Evolutionary conservation across 1,140 invertebrate species (phyloP).

Genomic region (Drosophila nebulosa): DNA sequence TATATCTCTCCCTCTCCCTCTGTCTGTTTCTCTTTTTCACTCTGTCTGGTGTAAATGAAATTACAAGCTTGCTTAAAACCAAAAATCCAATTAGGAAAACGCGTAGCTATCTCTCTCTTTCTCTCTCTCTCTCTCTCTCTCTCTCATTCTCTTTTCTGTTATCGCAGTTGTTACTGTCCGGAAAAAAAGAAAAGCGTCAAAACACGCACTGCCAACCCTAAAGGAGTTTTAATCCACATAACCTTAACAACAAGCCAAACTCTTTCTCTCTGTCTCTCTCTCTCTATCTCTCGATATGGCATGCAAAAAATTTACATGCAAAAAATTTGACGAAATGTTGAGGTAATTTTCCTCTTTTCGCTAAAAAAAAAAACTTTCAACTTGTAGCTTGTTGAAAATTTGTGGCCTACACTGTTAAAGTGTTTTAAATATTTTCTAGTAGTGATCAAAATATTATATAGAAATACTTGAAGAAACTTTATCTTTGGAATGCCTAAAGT

Average conservation of each 20-base stretch:
- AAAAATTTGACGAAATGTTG: not conserved
- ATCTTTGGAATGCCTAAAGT: too few relatives aligned
- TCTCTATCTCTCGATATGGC: not conserved
- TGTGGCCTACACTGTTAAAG: too few relatives aligned
- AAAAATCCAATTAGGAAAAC: constrained; percentile 75
- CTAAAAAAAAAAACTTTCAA: too few relatives aligned
- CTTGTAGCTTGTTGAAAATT: too few relatives aligned
- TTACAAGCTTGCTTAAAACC: constrained; percentile 77
- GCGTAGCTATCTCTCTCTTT: constrained; percentile 29
- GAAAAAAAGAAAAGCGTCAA: constrained; percentile 4
- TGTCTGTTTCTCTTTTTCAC: constrained; percentile 39
- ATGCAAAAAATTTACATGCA: not conserved
- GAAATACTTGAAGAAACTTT: too few relatives aligned
- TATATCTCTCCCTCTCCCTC: not conserved
- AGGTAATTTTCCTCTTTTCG: too few relatives aligned
- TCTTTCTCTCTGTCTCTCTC: not conserved
- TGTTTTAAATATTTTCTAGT: too few relatives aligned
- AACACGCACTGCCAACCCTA: not conserved
- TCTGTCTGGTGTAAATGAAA: constrained; percentile 66
- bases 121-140: constrained; percentile 60
- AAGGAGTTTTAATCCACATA: not conserved
- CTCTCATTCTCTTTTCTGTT: constrained; percentile 24
- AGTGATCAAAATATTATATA: too few relatives aligned
- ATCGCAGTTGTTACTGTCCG: constrained; percentile 15
- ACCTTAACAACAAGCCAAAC: not conserved